These are phyloP conservation scores for Channallabes apus DNA, from an alignment of 2,797 vertebrate genomes.

Conservation along the genomic window DNA sequence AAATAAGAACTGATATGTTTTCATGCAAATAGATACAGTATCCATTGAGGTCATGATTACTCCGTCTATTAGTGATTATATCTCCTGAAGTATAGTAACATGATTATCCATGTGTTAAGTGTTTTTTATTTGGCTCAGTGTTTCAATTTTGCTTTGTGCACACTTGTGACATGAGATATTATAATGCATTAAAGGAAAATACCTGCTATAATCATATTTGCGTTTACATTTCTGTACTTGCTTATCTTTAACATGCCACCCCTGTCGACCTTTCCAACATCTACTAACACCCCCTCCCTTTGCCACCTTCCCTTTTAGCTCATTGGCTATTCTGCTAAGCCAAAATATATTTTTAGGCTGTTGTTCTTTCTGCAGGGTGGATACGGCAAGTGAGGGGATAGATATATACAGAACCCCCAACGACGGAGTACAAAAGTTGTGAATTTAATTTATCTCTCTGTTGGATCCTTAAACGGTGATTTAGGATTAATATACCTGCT, in stretches of 20 bases:
- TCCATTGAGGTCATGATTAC: constrained; percentile 37
- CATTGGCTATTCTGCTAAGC: constrained; percentile 56
- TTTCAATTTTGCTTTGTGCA: constrained; percentile 24
- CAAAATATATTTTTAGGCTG: constrained; percentile 58
- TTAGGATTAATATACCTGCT: constrained; percentile 19
- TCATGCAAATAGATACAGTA: constrained; percentile 40
- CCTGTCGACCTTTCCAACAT: constrained; percentile 50
- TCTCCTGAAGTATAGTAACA: constrained; percentile 34
- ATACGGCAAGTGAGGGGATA: constrained; percentile 49
- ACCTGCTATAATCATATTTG: constrained; percentile 12
- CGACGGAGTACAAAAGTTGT: constrained; percentile 37
- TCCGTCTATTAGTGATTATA: constrained; percentile 25
- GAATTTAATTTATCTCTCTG: constrained; percentile 7
- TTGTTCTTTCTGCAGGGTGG: constrained; percentile 53
- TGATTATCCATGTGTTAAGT: constrained; percentile 10
- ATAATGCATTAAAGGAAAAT: constrained; percentile 31
- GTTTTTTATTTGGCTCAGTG: neutral
- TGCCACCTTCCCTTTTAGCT: constrained; percentile 38
- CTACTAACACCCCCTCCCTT: constrained; percentile 37
- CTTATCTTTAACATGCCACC: constrained; percentile 47
- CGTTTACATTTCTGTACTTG: constrained; percentile 16
- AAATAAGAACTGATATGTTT: constrained; percentile 49
- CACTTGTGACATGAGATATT: constrained; percentile 4
- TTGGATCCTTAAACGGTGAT: neutral
- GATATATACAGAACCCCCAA: constrained; percentile 49